These are phyloP conservation scores for Columba livia DNA, from an alignment of 2,113 vertebrate genomes.

Conservation along the genomic window DNA sequence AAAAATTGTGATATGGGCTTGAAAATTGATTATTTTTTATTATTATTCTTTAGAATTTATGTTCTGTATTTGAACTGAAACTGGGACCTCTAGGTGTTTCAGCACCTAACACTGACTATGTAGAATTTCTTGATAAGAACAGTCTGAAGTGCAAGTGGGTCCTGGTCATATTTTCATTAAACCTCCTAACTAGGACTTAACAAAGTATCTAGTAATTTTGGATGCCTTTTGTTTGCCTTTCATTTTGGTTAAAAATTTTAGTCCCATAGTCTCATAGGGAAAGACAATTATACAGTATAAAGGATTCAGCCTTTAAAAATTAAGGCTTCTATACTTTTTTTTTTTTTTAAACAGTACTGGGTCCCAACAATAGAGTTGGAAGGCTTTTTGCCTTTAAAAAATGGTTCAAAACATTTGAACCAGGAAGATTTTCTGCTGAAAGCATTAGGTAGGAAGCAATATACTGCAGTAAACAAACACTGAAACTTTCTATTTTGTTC, in stretches of 20 bases:
- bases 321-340: background rate
- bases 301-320: background rate
- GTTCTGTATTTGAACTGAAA: background rate
- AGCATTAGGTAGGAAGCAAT: background rate
- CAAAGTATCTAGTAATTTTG: background rate
- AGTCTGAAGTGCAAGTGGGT: background rate
- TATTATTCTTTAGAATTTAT: background rate
- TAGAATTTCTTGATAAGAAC: background rate
- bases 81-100: background rate
- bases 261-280: background rate
- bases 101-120: background rate
- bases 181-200: background rate
- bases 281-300: background rate
- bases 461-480: background rate
- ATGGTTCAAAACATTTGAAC: background rate
- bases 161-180: background rate
- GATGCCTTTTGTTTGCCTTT: background rate
- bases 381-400: background rate
- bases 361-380: background rate
- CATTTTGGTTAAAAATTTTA: background rate
- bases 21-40: background rate
- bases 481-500: background rate
- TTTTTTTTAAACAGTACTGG: background rate
- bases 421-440: background rate
- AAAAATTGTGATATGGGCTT: accelerated